Evolutionary conservation across 2,797 vertebrate species (phyloP).

Genomic region (Triplophysa bombifrons): DNA sequence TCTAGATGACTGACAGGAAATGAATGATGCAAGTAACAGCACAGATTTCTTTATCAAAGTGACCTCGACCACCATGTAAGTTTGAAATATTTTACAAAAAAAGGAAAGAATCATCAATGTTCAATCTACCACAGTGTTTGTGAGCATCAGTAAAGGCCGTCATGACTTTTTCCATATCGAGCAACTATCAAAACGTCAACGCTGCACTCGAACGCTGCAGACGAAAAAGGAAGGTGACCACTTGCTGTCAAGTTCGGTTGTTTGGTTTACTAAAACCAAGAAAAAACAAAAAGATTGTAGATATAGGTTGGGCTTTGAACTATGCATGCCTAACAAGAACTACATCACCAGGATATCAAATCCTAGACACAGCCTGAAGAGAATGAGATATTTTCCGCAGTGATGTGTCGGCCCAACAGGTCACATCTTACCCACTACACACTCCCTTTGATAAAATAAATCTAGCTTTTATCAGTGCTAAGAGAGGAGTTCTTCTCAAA

Average conservation of each 20-base stretch:
- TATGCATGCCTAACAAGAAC: neutral
- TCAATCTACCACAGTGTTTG: neutral
- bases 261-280: neutral
- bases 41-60: constrained; percentile 5
- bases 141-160: neutral
- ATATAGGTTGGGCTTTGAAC: neutral
- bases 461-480: constrained; percentile 37
- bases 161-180: neutral
- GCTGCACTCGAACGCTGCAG: neutral
- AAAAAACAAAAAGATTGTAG: neutral
- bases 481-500: constrained; percentile 43
- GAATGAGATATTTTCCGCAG: constrained; percentile 18
- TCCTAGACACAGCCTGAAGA: neutral
- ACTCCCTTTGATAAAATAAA: constrained; percentile 41
- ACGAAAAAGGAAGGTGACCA: neutral
- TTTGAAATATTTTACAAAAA: neutral
- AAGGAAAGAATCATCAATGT: neutral
- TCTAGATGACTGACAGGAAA: constrained; percentile 6
- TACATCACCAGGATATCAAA: neutral
- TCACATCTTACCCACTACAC: neutral
- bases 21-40: neutral
- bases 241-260: neutral
- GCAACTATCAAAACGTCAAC: neutral
- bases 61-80: constrained; percentile 1
- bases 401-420: constrained; percentile 4